Base-by-base conservation (phyloP, 2,888 invertebrate genomes). In the Trissolcus brochymenae region DNA sequence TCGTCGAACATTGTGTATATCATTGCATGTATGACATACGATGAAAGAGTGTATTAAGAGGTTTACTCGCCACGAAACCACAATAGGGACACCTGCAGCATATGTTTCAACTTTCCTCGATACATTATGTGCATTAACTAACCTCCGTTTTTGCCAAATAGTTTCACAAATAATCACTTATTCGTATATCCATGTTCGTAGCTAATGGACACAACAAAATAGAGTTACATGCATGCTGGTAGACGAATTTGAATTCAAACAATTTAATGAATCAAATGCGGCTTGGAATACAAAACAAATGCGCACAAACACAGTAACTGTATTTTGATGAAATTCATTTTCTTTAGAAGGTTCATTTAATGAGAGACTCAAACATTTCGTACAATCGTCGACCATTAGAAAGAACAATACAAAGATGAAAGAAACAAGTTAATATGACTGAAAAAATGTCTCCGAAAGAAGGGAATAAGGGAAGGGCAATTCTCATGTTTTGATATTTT, bases 141-240 rank as follows among this genome's bases (percentile, higher is more conserved):
- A 74, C 73, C 67, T 56, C 61, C 55, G 17, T 74, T 74, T 74
- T 74, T 57, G 46, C n/a, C 40, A 25, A 73, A 60, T 50, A 25
- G 60, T 41, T 50, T 14, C 35, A 21, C 65, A 51, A 66, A 74
- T 67, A 67, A 46, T 49, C 55, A 29, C 16, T 67, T 17, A 67
- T 62, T 35, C 35, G 9, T 35, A 35, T 35, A 35, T 11, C 35
- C 35, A 35, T 35, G 11, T 54, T 55, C 59, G 14, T 53, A 14
- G 57, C 57, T 35, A 35, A 35, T 35, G 9, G 9, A 35, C 35
- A 35, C 35, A 35, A 35, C 35, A 35, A 35, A 35, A 35, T 35
- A 9, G 7, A 35, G 35, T 35, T 35, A 35, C 35, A 35, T 35
- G 35, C 35, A 35, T 35, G 35, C 9, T 35, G 35, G 35, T 35